Percentiles rank a stretch among this genome's conserved stretches.
phyloP scores from a whole-genome alignment of 2,888 invertebrate genomes.

The Clepsis dumicolana region DNA sequence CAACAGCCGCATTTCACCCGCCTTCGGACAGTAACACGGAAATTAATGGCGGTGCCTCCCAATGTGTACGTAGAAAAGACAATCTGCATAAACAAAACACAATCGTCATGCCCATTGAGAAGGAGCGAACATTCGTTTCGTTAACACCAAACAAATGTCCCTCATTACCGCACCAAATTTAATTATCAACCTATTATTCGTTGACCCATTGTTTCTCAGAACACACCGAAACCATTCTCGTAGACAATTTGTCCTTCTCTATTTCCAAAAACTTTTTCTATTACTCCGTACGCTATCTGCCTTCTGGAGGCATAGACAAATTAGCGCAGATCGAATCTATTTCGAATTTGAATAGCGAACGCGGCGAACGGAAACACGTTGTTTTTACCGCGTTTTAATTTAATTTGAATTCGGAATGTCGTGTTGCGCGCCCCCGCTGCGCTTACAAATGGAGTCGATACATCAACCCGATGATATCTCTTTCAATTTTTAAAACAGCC shows the following conservation, averaged over 20 bases:
- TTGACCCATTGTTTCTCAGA: slow-evolving; percentile 59
- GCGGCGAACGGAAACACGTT: slow-evolving; percentile 75
- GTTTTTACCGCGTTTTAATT: slow-evolving; percentile 84
- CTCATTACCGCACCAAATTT: slow-evolving; percentile 65
- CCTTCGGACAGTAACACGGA: too few species aligned
- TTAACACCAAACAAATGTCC: slow-evolving; percentile 63
- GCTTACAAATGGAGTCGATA: slow-evolving; percentile 82
- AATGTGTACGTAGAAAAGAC: slow-evolving; percentile 19
- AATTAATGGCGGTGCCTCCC: slow-evolving; percentile 23
- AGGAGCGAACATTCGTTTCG: slow-evolving; percentile 58
- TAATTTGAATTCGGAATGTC: slow-evolving; percentile 82
- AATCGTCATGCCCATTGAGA: slow-evolving; percentile 57
- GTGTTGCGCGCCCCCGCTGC: slow-evolving; percentile 74
- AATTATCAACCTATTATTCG: slow-evolving; percentile 68
- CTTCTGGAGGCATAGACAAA: slow-evolving; percentile 78
- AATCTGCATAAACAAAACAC: slow-evolving; percentile 49
- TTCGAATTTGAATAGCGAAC: slow-evolving; percentile 73
- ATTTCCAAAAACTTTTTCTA: slow-evolving; percentile 45
- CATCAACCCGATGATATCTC: slow-evolving; percentile 85
- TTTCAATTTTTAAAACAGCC: slow-evolving; percentile 80
- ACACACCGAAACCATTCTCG: slow-evolving; percentile 47
- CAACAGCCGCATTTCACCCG: slow-evolving; percentile 12
- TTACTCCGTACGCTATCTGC: slow-evolving; percentile 44
- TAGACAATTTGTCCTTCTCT: slow-evolving; percentile 38
- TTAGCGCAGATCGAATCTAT: slow-evolving; percentile 82